These are phyloP conservation scores for Acleris literana DNA, from an alignment of 2,888 invertebrate species.

Conservation along the genomic window DNA sequence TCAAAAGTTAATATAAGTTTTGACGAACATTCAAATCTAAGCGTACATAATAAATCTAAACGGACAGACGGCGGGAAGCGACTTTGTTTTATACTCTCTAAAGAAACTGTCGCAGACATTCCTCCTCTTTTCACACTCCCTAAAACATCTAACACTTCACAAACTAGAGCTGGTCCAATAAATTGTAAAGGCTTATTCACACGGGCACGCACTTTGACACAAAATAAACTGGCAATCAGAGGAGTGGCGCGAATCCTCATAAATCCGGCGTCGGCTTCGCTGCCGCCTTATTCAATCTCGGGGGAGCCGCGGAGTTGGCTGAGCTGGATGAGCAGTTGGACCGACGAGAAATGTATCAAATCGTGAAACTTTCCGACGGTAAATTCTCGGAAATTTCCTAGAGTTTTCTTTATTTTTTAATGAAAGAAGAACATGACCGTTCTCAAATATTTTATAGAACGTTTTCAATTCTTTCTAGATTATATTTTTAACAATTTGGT, in stretches of 20 bases:
- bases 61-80: too few species aligned
- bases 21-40: too few species aligned
- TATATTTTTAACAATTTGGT: too few species aligned
- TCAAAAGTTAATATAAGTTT: too few species aligned
- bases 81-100: too few species aligned
- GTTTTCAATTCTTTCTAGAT: too few species aligned
- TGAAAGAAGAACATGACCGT: too few species aligned
- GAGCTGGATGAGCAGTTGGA: conserved; percentile 45
- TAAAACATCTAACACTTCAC: conserved; percentile 7
- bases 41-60: too few species aligned
- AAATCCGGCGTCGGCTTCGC: conserved; percentile 75
- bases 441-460: too few species aligned
- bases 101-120: not conserved
- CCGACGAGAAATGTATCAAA: not conserved
- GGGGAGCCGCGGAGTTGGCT: conserved; percentile 48
- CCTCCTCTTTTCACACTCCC: not conserved
- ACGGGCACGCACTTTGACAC: conserved; percentile 68
- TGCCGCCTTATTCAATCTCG: conserved; percentile 78
- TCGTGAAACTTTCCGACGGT: too few species aligned
- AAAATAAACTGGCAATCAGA: conserved; percentile 79
- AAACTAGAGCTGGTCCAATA: conserved; percentile 13
- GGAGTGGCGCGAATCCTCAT: conserved; percentile 76
- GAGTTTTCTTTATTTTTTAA: too few species aligned
- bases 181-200: conserved; percentile 31
- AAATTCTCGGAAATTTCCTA: too few species aligned